Evolutionary conservation across 2,888 invertebrate species (phyloP).

Genomic region (Crioceris asparagi): DNA sequence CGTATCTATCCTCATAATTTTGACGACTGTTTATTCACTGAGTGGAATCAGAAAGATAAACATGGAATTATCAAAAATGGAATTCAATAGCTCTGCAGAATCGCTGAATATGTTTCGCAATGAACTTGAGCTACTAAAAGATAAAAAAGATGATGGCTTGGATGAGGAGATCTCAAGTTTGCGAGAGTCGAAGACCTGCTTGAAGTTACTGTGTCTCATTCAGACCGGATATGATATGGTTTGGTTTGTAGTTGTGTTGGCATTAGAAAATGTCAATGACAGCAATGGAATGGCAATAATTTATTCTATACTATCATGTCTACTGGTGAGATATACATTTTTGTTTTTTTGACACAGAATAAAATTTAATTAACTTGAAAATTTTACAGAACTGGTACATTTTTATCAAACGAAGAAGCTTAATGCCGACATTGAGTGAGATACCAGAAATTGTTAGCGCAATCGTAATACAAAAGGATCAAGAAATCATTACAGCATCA

Average conservation of each 20-base stretch:
- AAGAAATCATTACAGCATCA: constrained; percentile 19
- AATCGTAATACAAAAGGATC: constrained; percentile 16
- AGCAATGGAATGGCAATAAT: constrained; percentile 50
- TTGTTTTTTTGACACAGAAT: too few relatives aligned
- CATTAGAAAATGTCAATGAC: constrained; percentile 53
- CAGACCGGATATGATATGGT: constrained; percentile 61
- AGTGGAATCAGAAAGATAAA: constrained; percentile 41
- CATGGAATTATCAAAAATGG: constrained; percentile 35
- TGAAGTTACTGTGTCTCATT: constrained; percentile 53
- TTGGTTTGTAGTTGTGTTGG: constrained; percentile 65
- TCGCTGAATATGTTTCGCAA: constrained; percentile 31
- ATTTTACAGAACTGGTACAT: constrained; percentile 37
- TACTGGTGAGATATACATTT: constrained; percentile 41
- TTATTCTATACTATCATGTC: constrained; percentile 45
- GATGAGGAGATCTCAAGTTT: constrained; percentile 36
- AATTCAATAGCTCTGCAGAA: constrained; percentile 34
- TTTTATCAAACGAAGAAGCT: constrained; percentile 32
- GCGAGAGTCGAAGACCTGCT: constrained; percentile 47
- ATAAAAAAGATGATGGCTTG: constrained; percentile 24
- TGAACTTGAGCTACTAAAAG: constrained; percentile 29
- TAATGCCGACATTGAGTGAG: constrained; percentile 27
- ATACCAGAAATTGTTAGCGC: constrained; percentile 21
- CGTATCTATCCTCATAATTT: constrained; percentile 53
- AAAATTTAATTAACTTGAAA: background rate
- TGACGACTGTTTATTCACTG: constrained; percentile 51